Evolutionary conservation across 1,140 invertebrate species (phyloP), one percentile per base, ranked within the genome.

Genomic region (Sesamia nonagrioides): DNA sequence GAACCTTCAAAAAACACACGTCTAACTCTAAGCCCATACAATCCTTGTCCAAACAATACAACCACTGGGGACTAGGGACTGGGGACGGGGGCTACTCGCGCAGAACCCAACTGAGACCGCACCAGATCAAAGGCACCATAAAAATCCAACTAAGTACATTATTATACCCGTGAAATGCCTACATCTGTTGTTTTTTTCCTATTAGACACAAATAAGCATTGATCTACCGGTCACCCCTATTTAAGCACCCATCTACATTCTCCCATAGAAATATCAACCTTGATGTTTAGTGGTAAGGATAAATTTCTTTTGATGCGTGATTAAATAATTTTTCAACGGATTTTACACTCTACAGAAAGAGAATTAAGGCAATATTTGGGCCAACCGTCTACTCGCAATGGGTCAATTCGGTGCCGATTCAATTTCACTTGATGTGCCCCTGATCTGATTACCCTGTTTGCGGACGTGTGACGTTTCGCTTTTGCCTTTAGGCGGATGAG

Each of bases 121-220:
- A 27, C 45, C 40, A 80, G 89, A 92, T 92, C 91, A 94, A 92
- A 94, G 91, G 78, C 83, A 85, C 86, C 83, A 83, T 86, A 88
- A 84, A 92, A 94, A 91, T 92, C 90, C 89, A 78, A 75, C 88
- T 94, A 94, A 94, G 91, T 88, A 92, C 90, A 92, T 93, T 94
- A 92, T 92, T 91, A 90, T 92, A 93, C 88, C 92, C 91, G 90
- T 94, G 91, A 94, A 94, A 93, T 91, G 88, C 78, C 84, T 93
- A 86, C 91, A 93, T 92, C 91, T 94, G 92, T 92, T 93, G 91
- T 91, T 94, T 94, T 89, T 93, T 93, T 91, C 85, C 89, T 92
- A 94, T 94, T 91, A 93, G 88, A 91, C 87, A 93, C 91, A 92
- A 91, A 93, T 92, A 92, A 89, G 86, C 87, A 89, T 90, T 91